Conservation (phyloP, 2,888 invertebrate genomes). For the Taphrorychus bicolor region DNA sequence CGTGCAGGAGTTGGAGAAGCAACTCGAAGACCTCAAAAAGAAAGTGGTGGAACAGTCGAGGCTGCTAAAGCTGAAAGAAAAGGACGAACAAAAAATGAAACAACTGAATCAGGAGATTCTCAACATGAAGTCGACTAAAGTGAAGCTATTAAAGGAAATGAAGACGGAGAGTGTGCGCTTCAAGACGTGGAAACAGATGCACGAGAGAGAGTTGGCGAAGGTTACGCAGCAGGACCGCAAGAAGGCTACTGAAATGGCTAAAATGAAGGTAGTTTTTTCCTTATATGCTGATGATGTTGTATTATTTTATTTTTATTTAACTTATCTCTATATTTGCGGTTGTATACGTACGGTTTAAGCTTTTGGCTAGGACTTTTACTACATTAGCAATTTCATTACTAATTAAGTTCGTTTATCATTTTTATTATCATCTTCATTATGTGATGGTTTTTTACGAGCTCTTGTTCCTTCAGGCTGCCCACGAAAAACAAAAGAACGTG, state of each 20-base stretch:
- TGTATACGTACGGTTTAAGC: too few relatives aligned
- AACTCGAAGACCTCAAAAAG: slow-evolving; percentile 75
- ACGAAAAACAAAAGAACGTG: slow-evolving; percentile 83
- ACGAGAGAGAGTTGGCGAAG: slow-evolving; percentile 76
- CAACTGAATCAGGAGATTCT: slow-evolving; percentile 76
- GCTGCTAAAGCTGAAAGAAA: slow-evolving; percentile 77
- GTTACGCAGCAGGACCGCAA: slow-evolving; percentile 84
- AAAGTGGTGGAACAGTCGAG: slow-evolving; percentile 63
- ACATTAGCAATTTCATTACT: background rate
- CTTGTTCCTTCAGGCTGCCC: slow-evolving; percentile 63
- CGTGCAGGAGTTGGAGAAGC: slow-evolving; percentile 77
- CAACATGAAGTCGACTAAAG: slow-evolving; percentile 80
- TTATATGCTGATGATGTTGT: too few relatives aligned
- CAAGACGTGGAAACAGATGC: slow-evolving; percentile 79
- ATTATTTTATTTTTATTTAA: too few relatives aligned
- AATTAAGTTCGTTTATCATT: background rate
- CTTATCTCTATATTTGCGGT: too few relatives aligned
- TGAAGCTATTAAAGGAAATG: slow-evolving; percentile 83
- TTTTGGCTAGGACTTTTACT: too few relatives aligned
- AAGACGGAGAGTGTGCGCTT: slow-evolving; percentile 84
- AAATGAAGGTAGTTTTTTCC: slow-evolving; percentile 74
- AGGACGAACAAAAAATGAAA: slow-evolving; percentile 78
- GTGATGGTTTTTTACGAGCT: too few relatives aligned
- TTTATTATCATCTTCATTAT: too few relatives aligned
- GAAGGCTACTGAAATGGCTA: slow-evolving; percentile 78